Evolutionary conservation across 2,113 vertebrate species (phyloP), one percentile per base, ranked within the genome.

Genomic region (Regulus satrapa): DNA sequence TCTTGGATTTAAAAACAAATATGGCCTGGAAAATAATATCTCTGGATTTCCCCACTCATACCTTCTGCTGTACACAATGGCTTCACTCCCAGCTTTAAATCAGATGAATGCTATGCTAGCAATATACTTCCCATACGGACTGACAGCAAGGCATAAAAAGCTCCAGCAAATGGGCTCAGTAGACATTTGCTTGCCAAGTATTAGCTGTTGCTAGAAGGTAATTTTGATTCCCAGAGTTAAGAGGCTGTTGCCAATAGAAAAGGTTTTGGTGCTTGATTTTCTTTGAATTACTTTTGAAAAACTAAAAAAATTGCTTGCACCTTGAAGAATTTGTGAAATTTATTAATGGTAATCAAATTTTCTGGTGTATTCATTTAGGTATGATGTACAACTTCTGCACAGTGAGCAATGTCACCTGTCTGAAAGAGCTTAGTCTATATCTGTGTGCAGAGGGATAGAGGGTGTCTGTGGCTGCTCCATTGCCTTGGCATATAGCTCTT

Each of bases 51-150:
- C 78, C 55, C 43, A 68, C 64, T 90, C 86, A 48, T 91, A 87
- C 73, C 64, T 94, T 94, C 75, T 71, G 29, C 85, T 88, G 23
- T 46, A 69, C 88, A 84, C 94, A 77, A 71, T 94, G 90, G 93
- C 88, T 94, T 71, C 75, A 23, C 51, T 92, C 82, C 88, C 94
- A 94, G 82, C 59, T 95, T 85, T 92, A 90, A 95, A 90, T 94
- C 51, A 85, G 74, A 73, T 4, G 40, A 95, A 40, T 80, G 68
- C 76, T 88, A 67, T 40, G 89, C 40, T 88, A 95, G 81, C 88
- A 89, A 69, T 90, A 92, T 55, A 63, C 43, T 71, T 69, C 25
- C 21, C 28, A 29, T 86, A 92, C 9, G 7, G 75, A 84, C 88
- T 25, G 68, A 94, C 81, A 83, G 78, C 74, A 79, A 96, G 23